Base-by-base conservation (phyloP, 2,797 vertebrate genomes). In the Crypturellus tataupa region DNA sequence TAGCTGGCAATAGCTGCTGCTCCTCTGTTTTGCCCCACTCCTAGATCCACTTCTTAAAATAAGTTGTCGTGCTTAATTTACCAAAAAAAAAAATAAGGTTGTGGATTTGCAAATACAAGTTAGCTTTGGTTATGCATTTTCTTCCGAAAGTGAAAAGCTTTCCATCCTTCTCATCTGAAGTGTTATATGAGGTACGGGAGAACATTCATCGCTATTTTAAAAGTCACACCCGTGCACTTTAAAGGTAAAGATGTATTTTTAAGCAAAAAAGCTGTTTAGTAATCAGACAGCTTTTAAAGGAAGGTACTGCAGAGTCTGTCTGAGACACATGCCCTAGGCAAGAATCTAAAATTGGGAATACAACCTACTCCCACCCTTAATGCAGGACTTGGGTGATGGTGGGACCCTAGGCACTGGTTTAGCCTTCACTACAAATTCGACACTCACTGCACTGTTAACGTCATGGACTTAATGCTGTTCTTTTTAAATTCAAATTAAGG, bases 231-330 rank as follows among this genome's bases (percentile, higher is more conserved):
- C 87, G 65, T 72, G 39, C 60, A 63, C 59, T 95, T 69, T 6
- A 55, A 83, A 35, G 23, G 37, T 75, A 87, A 93, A 89, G 53
- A 49, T 55, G 44, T 37, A 69, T 64, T 92, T 84, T 75, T 76
- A 79, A 85, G 76, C 53, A 76, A 80, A 87, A 87, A 85, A 83
- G n/a, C 6, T 93, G 80, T 82, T 95, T 72, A 79, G 80, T 80
- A 93, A 92, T 77, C 87, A 92, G 72, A 79, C 46, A 76, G 42
- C 33, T 94, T 90, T 87, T 85, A 85, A 87, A 90, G 42, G 25
- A 80, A 93, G 59, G n/a, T 89, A 3, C 12, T 39, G 29, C 23
- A 62, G 35, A 44, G 8, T 2, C 3, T 94, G 83, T 90, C 46
- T 83, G 70, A 65, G 72, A 94, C 92, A 90, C 21, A 51, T 53